Evolutionary conservation across 2,797 vertebrate species (phyloP), one percentile per base, ranked within the genome.

Genomic region (Fratercula arctica): DNA sequence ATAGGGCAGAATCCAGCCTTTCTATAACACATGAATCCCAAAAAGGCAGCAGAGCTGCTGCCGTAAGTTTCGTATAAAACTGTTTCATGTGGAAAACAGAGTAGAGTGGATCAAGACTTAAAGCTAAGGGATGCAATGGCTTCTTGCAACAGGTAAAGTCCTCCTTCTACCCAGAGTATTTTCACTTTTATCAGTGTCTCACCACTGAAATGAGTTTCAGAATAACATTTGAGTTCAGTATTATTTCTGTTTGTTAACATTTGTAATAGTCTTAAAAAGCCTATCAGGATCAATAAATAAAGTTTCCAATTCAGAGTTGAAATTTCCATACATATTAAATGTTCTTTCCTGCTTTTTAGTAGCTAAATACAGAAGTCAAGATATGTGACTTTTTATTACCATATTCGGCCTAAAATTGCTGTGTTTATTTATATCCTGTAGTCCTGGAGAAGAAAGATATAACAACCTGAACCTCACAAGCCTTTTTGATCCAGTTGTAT

Each of bases 311-410:
- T 93, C 86, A 92, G 78, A 95, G 74, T 5, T 87, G 72, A 95
- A 97, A 96, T 96, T 97, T 96, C 83, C 93, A 95, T 97, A 95
- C 76, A 91, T 97, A 94, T 95, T 96, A 91, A 95, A 88, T 80
- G n/a, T 50, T 90, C 74, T 93, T 92, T 82, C 60, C 53, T 10
- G 18, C 21, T 63, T 94, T 95, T 96, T 85, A 95, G 75, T 70
- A 85, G 66, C 76, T 97, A 97, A 96, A 93, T 88, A 83, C 76
- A 81, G 56, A 94, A 97, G 75, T 89, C 80, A 97, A 85, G 57
- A 89, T 87, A 85, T 61, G 59, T 89, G 81, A 86, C 48, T 88
- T 94, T 92, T 93, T 96, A 96, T 96, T 96, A 92, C 14, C 56
- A 77, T 77, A 89, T 93, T 95, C 57, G 51, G 51, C 43, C 86